Evolutionary conservation across 2,888 invertebrate species (phyloP), one percentile per base, ranked within the genome.

Genomic region (Tetragnatha montana): DNA sequence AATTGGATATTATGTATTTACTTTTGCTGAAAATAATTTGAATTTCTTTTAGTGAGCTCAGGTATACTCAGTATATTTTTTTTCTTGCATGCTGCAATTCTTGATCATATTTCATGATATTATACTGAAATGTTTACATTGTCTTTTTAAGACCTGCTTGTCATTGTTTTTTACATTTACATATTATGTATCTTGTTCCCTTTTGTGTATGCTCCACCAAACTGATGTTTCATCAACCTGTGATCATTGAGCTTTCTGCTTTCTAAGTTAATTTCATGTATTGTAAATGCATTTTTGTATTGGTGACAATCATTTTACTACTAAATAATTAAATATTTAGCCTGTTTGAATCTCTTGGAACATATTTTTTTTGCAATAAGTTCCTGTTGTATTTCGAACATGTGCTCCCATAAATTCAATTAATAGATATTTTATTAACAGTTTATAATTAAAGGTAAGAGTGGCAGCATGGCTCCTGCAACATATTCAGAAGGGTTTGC

Each of bases 181-280:
- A 68, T 49, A 50, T 81, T 49, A 68, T 80, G 81, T 69, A 82
- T 82, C 50, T 21, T 10, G 14, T 47, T 68, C 49, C 6, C 74
- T 74, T 74, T 74, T 8, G 22, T 22, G 19, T 76, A 21, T 79
- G 79, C 50, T 73, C 47, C 68, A 68, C 68, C 21, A 22, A 73
- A 73, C 73, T 78, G 78, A 50, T 50, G 21, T 79, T 60, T 73
- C 79, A 86, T 81, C 73, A 81, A 81, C 74, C 87, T 87, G 87
- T 87, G 87, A 87, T 87, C 87, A 85, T 85, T 51, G 87, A 87
- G 87, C 87, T 87, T 87, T 87, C 87, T 87, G 69, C 68, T 84
- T 50, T 78, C 73, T 82, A 73, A 82, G 71, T 85, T 78, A 85
- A 85, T n/a, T 49, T 78, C 76, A 85, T 84, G 75, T n/a, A 60